Evolutionary conservation across 2,888 invertebrate species (phyloP).

Genomic region (Limnephilus auricula): DNA sequence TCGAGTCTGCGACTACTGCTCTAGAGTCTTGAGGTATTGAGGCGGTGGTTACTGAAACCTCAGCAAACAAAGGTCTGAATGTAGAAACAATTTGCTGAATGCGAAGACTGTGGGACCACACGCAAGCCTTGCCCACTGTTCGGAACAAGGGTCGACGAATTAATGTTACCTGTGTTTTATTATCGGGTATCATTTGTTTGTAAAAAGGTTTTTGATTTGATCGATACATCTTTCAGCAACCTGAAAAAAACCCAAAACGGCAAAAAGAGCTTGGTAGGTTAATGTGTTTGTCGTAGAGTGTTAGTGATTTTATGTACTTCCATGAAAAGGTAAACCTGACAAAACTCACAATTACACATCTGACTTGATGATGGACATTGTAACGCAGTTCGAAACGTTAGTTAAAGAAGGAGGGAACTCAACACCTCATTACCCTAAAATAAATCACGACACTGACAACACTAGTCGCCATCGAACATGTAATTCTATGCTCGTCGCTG

Average conservation of each 20-base stretch:
- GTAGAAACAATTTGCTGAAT: constrained; percentile 5
- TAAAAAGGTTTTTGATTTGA: not conserved
- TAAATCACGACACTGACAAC: no score
- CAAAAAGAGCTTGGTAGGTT: not conserved
- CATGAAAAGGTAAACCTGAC: no score
- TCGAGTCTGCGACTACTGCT: not conserved
- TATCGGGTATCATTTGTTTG: not conserved
- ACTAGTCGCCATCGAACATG: no score
- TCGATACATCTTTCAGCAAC: not conserved
- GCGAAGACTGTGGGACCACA: not conserved
- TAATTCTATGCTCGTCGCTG: no score
- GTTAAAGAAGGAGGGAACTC: no score
- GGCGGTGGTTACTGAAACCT: constrained; percentile 3
- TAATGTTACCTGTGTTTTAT: not conserved
- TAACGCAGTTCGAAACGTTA: no score
- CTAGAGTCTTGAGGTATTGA: not conserved
- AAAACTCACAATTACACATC: no score
- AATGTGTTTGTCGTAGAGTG: not conserved
- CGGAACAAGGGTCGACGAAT: not conserved
- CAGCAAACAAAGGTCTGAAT: constrained; percentile 11
- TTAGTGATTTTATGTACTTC: no score
- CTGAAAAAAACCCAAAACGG: not conserved
- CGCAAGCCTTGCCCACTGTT: not conserved
- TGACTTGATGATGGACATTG: no score
- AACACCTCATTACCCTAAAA: no score